Evolutionary conservation across 2,797 vertebrate genomes (phyloP).

Genomic region (Xyrichtys novacula): DNA sequence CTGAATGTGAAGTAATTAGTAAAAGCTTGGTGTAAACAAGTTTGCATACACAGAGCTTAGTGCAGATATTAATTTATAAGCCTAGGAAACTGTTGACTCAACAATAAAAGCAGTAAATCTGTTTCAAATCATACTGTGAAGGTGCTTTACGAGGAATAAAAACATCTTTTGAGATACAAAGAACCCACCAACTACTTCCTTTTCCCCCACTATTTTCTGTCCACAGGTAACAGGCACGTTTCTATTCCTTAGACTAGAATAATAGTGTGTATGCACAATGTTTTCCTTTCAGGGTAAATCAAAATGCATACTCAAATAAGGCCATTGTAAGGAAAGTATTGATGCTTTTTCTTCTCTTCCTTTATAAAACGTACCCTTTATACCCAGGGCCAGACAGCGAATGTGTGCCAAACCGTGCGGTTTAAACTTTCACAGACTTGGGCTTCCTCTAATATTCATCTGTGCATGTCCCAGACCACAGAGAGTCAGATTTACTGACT

Average conservation of each 20-base stretch:
- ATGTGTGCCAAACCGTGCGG: slow-evolving; percentile 65
- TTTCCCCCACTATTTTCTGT: slow-evolving; percentile 4
- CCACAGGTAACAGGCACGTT: slow-evolving; percentile 1
- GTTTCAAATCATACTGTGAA: not conserved
- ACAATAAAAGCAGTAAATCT: slow-evolving; percentile 5
- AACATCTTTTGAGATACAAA: not conserved
- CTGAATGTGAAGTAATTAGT: slow-evolving; percentile 29
- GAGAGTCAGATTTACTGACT: slow-evolving; percentile 79
- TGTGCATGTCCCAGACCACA: slow-evolving; percentile 76
- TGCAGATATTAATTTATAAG: slow-evolving; percentile 3
- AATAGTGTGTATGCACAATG: slow-evolving; percentile 13
- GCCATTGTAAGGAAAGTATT: slow-evolving; percentile 48
- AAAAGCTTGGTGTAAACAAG: slow-evolving; percentile 26
- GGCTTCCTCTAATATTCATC: slow-evolving; percentile 79
- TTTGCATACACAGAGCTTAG: not conserved
- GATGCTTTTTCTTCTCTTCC: slow-evolving; percentile 38
- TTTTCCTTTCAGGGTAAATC: slow-evolving; percentile 31
- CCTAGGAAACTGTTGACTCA: slow-evolving; percentile 18
- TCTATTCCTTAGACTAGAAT: not conserved
- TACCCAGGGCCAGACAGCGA: slow-evolving; percentile 65
- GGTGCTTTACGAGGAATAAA: not conserved
- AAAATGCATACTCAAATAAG: slow-evolving; percentile 24
- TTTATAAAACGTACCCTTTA: slow-evolving; percentile 72
- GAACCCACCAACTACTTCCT: not conserved
- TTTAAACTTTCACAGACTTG: slow-evolving; percentile 80